A percentile compares a stretch with the other conserved stretches of the same genome.
Conservation (phyloP, 2,113 vertebrate genomes). For the Callospermophilus lateralis region DNA sequence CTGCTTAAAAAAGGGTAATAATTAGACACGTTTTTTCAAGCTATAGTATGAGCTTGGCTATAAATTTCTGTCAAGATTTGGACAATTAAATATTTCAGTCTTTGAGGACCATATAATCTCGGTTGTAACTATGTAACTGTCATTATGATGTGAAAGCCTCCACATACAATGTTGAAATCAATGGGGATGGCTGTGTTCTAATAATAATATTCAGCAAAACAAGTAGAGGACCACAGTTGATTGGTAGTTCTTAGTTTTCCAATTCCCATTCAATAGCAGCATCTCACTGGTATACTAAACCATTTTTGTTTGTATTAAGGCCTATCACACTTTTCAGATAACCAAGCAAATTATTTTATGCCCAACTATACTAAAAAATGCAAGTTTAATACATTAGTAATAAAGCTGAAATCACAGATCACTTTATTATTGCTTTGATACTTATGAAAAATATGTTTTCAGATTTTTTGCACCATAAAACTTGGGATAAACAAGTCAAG, state of each 20-base stretch:
- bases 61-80: background rate
- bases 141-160: background rate
- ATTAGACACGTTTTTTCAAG: background rate
- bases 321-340: background rate
- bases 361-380: background rate
- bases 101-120: background rate
- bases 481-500: background rate
- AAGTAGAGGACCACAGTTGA: background rate
- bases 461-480: background rate
- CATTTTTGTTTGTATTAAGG: background rate
- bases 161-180: background rate
- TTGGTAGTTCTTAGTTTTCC: background rate
- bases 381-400: constrained; percentile 1
- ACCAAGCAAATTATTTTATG: constrained; percentile 37
- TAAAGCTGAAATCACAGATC: background rate
- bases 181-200: background rate
- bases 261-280: background rate
- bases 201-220: background rate
- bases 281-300: background rate
- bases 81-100: background rate
- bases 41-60: background rate
- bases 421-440: constrained; percentile 24
- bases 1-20: background rate
- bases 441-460: background rate
- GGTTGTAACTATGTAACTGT: background rate